Evolutionary conservation across 2,113 vertebrate genomes (phyloP).

Genomic region (Mormoops blainvillei): DNA sequence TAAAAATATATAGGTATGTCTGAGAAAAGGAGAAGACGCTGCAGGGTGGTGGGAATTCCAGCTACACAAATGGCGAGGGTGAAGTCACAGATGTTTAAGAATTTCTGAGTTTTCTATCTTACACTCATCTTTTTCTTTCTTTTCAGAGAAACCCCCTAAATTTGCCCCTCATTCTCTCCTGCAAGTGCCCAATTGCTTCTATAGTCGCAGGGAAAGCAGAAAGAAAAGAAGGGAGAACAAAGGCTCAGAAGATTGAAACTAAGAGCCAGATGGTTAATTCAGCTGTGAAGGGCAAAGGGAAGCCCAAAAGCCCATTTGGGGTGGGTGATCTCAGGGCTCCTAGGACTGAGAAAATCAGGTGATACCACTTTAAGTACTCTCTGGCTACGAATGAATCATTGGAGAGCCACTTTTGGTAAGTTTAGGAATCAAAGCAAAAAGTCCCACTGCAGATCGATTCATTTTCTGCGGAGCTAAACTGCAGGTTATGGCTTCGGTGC

Average conservation of each 20-base stretch:
- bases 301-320: background rate
- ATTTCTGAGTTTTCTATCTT: background rate
- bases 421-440: slow-evolving; percentile 40
- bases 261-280: slow-evolving; percentile 33
- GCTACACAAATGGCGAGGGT: background rate
- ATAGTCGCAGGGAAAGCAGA: background rate
- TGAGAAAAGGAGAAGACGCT: background rate
- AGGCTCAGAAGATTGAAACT: background rate
- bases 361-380: background rate
- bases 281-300: background rate
- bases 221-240: background rate
- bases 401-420: slow-evolving; percentile 44
- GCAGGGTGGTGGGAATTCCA: background rate
- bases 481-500: background rate
- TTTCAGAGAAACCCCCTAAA: background rate
- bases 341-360: background rate
- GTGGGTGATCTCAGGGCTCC: background rate
- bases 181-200: background rate
- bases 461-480: background rate
- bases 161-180: background rate
- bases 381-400: background rate
- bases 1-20: background rate
- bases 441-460: background rate
- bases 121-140: background rate
- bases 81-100: background rate